Evolutionary conservation across 1,140 invertebrate genomes (phyloP), one percentile per base, ranked within the genome.

Genomic region (Chelonus insularis): DNA sequence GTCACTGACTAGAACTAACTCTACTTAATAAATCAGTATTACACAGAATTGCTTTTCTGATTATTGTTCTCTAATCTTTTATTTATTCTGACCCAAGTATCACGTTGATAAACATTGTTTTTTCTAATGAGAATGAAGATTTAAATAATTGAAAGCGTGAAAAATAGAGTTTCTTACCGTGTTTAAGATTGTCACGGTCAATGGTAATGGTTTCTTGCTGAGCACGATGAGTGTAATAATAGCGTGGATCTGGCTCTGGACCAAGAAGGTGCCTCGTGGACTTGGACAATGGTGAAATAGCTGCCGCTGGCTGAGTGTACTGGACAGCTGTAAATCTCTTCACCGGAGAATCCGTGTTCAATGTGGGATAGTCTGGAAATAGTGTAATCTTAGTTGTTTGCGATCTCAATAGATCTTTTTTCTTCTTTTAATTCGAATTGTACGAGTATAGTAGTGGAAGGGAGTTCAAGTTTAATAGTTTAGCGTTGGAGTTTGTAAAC

Each of bases 271-370:
- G 91, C 77, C 89, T 85, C 11, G 89, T 93, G 34, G 89, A 92
- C 82, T 92, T 94, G 4, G 89, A 91, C 54, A 87, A 74, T 32
- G 89, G 89, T 4, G 88, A 89, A 66, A 89, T 86, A 34, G 84
- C 86, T 67, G 90, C 89, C 55, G 90, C 91, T 60, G 91, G 89
- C 73, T 92, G 88, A 4, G 91, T 91, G 75, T 88, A 91, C 68
- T 91, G 88, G 65, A 90, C 84, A n/a, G 87, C 88, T 1, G 89
- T 91, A 63, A 88, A 92, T 32, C 88, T 86, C 66, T 88, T 84
- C 11, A 87, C 82, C 1, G 91, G 90, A 60, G 87, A 87, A 65
- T 91, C 91, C 8, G 91, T 92, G 36, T 80, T 81, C 54, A 79
- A 74, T 66, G 72, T 73, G 23, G 76, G 74, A 57, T 80, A 72